These are phyloP conservation scores for Carterocephalus palaemon DNA, from an alignment of 2,888 invertebrate genomes.

Conservation along the genomic window DNA sequence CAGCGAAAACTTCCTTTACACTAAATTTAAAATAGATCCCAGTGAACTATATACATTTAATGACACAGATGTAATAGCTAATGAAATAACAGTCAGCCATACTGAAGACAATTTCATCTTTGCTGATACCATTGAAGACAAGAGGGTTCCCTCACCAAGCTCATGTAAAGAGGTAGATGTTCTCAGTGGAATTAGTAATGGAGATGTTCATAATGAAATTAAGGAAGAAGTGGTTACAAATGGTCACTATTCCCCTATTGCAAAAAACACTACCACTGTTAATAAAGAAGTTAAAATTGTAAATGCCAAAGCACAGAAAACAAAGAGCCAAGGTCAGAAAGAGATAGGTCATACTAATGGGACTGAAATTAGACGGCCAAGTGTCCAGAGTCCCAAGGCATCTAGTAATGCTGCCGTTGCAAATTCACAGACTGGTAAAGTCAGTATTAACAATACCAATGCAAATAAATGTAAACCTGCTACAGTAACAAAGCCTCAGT, in stretches of 20 bases:
- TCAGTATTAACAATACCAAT: constrained; percentile 64
- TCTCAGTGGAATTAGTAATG: constrained; percentile 54
- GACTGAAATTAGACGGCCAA: constrained; percentile 42
- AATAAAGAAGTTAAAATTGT: constrained; percentile 49
- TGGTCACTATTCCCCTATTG: constrained; percentile 53
- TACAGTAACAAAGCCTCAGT: constrained; percentile 36
- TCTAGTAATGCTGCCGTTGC: constrained; percentile 37
- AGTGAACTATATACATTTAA: constrained; percentile 74
- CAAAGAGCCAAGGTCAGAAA: constrained; percentile 46
- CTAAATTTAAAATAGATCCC: constrained; percentile 75
- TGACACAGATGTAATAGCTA: constrained; percentile 71
- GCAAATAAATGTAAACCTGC: constrained; percentile 44
- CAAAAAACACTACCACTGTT: constrained; percentile 33
- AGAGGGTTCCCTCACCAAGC: constrained; percentile 52
- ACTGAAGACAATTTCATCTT: constrained; percentile 70
- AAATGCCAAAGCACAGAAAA: constrained; percentile 61
- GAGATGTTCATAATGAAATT: constrained; percentile 50
- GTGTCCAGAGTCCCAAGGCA: constrained; percentile 51
- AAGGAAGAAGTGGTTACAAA: constrained; percentile 53
- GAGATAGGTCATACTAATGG: constrained; percentile 44
- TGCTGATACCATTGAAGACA: constrained; percentile 56
- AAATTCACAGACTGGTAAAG: constrained; percentile 46
- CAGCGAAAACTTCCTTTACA: constrained; percentile 67
- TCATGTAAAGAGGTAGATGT: constrained; percentile 57
- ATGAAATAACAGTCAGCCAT: constrained; percentile 70